phyloP scores from a whole-genome alignment of 1,140 invertebrate species.

The Heliconius nattereri region DNA sequence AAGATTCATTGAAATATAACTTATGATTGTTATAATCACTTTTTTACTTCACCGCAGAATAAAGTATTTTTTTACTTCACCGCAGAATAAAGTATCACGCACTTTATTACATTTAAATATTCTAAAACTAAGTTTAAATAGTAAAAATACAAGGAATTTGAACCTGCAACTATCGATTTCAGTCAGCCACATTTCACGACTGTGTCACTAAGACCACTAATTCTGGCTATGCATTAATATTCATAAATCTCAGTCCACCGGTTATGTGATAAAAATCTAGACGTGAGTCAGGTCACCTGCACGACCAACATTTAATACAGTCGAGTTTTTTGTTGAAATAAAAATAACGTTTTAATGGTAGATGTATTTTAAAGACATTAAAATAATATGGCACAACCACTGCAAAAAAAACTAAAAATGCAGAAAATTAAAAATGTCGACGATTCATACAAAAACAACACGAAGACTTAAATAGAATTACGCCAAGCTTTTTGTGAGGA shows the following conservation, averaged over 20 bases:
- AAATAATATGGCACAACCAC: not conserved
- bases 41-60: too few species aligned
- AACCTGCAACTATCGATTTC: not conserved
- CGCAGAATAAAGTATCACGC: too few species aligned
- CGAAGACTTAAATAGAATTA: not conserved
- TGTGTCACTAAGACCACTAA: not conserved
- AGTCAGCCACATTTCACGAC: not conserved
- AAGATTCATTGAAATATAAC: too few species aligned
- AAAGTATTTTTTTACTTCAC: too few species aligned
- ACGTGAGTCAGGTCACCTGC: constrained; percentile 35
- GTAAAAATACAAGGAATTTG: not conserved
- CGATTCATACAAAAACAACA: constrained; percentile 14
- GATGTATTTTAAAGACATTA: constrained; percentile 16
- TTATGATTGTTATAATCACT: too few species aligned
- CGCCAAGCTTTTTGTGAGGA: not conserved
- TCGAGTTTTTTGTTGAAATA: constrained; percentile 31
- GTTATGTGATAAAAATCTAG: constrained; percentile 36
- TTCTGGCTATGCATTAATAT: constrained; percentile 8
- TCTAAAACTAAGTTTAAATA: not conserved
- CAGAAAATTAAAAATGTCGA: constrained; percentile 4
- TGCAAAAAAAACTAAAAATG: not conserved
- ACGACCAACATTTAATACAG: constrained; percentile 34
- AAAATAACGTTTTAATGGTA: constrained; percentile 30
- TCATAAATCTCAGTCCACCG: constrained; percentile 22
- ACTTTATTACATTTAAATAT: not conserved